phyloP scores from a whole-genome alignment of 2,113 vertebrate species.

The Saccopteryx leptura region DNA sequence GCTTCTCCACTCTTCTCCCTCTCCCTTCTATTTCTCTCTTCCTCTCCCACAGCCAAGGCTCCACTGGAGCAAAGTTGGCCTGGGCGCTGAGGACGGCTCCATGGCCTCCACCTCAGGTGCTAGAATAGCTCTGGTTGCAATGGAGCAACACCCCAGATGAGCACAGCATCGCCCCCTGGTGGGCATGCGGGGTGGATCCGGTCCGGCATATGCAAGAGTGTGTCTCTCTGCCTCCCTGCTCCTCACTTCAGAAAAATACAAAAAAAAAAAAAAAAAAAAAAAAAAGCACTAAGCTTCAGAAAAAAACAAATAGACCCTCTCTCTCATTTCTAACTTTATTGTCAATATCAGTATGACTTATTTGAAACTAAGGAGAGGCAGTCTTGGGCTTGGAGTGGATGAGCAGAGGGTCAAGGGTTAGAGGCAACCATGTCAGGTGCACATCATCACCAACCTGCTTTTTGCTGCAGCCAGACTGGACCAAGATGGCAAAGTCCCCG shows the following conservation, averaged over 20 bases:
- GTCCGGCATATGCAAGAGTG: too few species aligned
- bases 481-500: slow-evolving; percentile 96
- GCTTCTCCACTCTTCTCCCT: too few species aligned
- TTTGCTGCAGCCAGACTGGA: slow-evolving; percentile 96
- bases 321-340: background rate
- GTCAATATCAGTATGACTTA: background rate
- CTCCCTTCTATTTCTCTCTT: too few species aligned
- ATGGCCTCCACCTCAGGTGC: too few species aligned
- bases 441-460: slow-evolving; percentile 89
- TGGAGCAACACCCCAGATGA: too few species aligned
- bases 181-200: too few species aligned
- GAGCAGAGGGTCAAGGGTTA: background rate
- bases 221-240: background rate
- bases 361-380: background rate
- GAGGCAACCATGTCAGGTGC: background rate
- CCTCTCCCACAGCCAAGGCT: too few species aligned
- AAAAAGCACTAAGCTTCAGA: background rate
- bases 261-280: background rate
- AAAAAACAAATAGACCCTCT: background rate
- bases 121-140: too few species aligned
- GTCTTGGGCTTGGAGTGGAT: background rate
- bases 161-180: too few species aligned
- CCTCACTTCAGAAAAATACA: too few species aligned
- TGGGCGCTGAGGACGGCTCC: too few species aligned
- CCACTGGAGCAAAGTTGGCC: too few species aligned